Percentiles rank a stretch among this genome's conserved stretches.
Evolutionary conservation across 2,797 vertebrate species (phyloP).

Genomic region (Vireo griseus): DNA sequence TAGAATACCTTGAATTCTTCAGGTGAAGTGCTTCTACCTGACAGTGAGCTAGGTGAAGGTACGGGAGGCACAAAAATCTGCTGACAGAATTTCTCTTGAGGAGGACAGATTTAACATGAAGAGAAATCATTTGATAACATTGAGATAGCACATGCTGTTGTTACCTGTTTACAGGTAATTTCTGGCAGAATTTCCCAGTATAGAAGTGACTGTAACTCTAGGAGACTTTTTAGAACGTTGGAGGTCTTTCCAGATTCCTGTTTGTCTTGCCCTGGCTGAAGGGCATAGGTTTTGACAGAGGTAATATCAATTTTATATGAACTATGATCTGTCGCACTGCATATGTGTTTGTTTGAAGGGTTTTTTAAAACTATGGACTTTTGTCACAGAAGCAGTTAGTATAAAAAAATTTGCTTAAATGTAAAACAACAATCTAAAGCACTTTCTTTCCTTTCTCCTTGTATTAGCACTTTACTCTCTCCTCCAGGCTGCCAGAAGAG

Average conservation of each 20-base stretch:
- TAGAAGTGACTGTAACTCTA: neutral
- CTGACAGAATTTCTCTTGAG: neutral
- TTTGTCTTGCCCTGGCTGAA: neutral
- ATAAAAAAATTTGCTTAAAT: neutral
- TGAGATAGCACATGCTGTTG: neutral
- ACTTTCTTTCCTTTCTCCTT: neutral
- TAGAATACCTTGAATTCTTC: neutral
- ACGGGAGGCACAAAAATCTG: neutral
- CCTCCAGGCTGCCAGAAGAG: neutral
- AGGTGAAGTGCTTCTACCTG: neutral
- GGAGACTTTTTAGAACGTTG: neutral
- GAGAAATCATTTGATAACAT: neutral
- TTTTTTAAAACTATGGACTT: neutral
- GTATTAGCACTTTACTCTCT: neutral
- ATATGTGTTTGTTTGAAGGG: fast-evolving
- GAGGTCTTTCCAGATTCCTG: neutral
- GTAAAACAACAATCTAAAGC: neutral
- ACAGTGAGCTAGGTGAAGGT: neutral
- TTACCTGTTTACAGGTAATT: neutral
- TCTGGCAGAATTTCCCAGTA: neutral
- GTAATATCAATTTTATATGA: neutral
- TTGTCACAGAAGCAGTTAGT: neutral
- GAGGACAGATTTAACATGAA: neutral
- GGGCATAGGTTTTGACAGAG: neutral
- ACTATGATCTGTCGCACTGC: neutral